Percentiles rank a stretch among this genome's conserved stretches.
These are phyloP conservation scores for Erebia ligea DNA, from an alignment of 2,888 invertebrate species.

Conservation along the genomic window DNA sequence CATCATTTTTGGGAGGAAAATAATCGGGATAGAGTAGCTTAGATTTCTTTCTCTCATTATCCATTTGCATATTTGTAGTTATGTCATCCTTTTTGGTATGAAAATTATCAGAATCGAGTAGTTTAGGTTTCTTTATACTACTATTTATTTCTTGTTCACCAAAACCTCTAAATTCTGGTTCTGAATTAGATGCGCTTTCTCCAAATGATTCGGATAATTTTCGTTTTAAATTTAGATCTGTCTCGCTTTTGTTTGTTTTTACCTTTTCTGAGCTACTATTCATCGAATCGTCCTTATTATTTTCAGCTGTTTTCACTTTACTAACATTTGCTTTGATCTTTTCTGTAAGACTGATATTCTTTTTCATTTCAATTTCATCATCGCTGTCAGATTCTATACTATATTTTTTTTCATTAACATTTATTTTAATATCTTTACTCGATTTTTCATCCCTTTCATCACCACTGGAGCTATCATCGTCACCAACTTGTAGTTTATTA, in stretches of 20 bases:
- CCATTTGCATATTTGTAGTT: background rate
- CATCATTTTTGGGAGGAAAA: background rate
- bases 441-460: background rate
- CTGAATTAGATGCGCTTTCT: background rate
- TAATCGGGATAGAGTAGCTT: background rate
- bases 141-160: background rate
- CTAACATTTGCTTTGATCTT: background rate
- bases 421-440: background rate
- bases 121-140: conserved; percentile 3
- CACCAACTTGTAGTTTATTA: background rate
- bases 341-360: background rate
- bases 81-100: background rate
- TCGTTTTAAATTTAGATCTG: background rate
- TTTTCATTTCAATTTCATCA: conserved; percentile 2
- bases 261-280: background rate
- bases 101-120: background rate
- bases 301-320: background rate
- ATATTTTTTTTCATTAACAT: background rate
- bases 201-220: background rate
- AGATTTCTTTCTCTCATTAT: background rate
- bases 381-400: background rate
- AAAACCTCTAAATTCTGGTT: background rate
- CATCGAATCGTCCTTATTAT: background rate
- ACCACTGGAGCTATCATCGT: background rate
- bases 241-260: background rate